Evolutionary conservation across 1,140 invertebrate genomes (phyloP), one percentile per base, ranked within the genome.

Genomic region (Samia ricini): DNA sequence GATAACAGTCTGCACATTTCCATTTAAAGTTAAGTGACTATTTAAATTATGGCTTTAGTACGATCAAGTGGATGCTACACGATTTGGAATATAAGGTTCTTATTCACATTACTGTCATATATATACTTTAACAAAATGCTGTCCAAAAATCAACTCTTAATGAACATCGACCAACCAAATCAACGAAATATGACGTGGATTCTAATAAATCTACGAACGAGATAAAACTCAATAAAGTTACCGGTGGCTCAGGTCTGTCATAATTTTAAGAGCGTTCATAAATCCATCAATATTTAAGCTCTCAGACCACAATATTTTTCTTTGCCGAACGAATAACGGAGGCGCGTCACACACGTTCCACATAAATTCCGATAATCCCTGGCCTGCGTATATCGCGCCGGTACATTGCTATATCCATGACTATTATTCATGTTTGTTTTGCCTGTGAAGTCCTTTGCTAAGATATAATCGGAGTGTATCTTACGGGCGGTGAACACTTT

Each of bases 221-320:
- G 79, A 85, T 88, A 83, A 85, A 79, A 85, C 85, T 87, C 83
- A 89, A 89, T 89, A 89, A 89, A 89, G 81, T 83, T 81, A 73
- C 72, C 76, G 69, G 75, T 85, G 76, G 82, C 83, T 82, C 79
- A 75, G 66, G 74, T 63, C 73, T 85, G 85, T 88, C 87, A 87
- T 87, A 88, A 87, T 88, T 89, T 89, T 84, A 85, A 88, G 80
- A 81, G 76, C 81, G 80, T 81, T 83, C 85, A 87, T 89, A 89
- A 89, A 89, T 89, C 85, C 80, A 87, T 89, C 87, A 89, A 84
- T 85, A 83, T 79, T 86, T 84, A 89, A 89, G 85, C 86, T 85
- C 76, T 81, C 56, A 75, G 76, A 72, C 79, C 80, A 88, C 81
- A 85, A 84, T 87, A 85, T 88, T 89, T 88, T 89, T 86, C 86